A percentile compares a stretch with the other conserved stretches of the same genome.
Conservation (phyloP, 2,113 vertebrate genomes). For the Silurus meridionalis region DNA sequence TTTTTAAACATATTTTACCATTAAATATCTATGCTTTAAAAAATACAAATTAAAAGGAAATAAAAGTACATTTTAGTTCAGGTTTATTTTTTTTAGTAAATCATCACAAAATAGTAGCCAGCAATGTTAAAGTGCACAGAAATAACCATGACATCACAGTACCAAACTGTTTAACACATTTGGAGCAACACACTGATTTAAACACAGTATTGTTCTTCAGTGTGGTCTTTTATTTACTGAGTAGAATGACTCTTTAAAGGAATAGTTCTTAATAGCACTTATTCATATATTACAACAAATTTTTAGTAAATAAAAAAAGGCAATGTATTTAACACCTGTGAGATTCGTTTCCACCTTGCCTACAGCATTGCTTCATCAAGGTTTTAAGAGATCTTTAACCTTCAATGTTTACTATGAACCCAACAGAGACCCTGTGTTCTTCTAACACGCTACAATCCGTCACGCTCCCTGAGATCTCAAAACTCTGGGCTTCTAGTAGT, state of each 20-base stretch:
- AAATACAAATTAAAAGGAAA: too few species aligned
- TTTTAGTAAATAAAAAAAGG: constrained; percentile 8
- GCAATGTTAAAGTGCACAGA: too few species aligned
- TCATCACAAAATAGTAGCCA: too few species aligned
- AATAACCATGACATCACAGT: neutral
- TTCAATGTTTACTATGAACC: neutral
- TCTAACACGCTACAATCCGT: too few species aligned
- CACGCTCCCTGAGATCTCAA: too few species aligned
- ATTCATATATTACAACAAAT: constrained; percentile 25
- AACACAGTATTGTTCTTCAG: neutral
- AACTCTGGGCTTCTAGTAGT: too few species aligned
- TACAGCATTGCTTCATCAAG: neutral
- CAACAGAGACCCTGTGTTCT: too few species aligned
- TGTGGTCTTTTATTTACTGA: neutral
- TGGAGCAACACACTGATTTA: neutral
- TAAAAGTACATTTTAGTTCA: too few species aligned
- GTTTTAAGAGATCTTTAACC: neutral
- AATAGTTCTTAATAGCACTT: constrained; percentile 15
- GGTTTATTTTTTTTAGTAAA: too few species aligned
- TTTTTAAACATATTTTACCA: too few species aligned
- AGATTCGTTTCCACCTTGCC: neutral
- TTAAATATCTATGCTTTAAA: too few species aligned
- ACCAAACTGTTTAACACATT: neutral
- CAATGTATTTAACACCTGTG: constrained; percentile 25
- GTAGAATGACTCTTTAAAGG: constrained; percentile 4